phyloP scores from a whole-genome alignment of 2,888 invertebrate species.

The Herminia tarsipennalis region DNA sequence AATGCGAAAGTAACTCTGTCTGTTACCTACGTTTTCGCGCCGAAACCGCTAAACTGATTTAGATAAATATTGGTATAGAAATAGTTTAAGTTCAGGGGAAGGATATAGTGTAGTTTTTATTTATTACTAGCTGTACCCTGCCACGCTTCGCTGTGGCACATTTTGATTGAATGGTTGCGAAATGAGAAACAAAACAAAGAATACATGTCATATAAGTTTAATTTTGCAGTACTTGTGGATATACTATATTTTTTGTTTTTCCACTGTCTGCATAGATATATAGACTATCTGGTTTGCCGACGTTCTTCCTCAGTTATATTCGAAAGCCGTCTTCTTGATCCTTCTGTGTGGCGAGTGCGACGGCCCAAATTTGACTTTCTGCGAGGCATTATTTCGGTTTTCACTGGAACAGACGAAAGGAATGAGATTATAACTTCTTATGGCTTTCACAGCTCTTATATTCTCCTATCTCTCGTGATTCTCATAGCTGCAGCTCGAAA shows the following conservation, averaged over 20 bases:
- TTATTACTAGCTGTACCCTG: neutral
- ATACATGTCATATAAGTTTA: slow-evolving; percentile 2
- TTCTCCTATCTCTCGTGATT: slow-evolving; percentile 7
- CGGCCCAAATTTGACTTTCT: slow-evolving; percentile 8
- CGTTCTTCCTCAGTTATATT: slow-evolving; percentile 7
- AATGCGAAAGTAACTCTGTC: too few relatives aligned
- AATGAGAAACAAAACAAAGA: slow-evolving; percentile 2
- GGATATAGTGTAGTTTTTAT: too few relatives aligned
- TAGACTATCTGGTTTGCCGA: slow-evolving; percentile 10
- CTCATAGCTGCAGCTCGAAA: slow-evolving; percentile 5
- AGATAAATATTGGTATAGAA: too few relatives aligned
- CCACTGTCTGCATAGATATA: slow-evolving; percentile 2
- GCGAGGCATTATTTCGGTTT: slow-evolving; percentile 11
- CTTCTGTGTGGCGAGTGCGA: slow-evolving; percentile 9
- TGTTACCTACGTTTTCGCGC: too few relatives aligned
- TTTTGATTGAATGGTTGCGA: neutral
- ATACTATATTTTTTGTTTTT: slow-evolving; percentile 3
- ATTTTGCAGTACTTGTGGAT: slow-evolving; percentile 3
- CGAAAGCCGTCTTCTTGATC: slow-evolving; percentile 11
- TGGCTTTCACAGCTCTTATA: slow-evolving; percentile 4
- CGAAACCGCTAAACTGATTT: too few relatives aligned
- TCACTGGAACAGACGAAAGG: neutral
- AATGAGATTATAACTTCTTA: slow-evolving; percentile 1
- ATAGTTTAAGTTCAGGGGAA: too few relatives aligned
- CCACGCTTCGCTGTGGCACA: neutral